Base-by-base conservation (phyloP, 1,140 invertebrate species). In the Diprion similis region DNA sequence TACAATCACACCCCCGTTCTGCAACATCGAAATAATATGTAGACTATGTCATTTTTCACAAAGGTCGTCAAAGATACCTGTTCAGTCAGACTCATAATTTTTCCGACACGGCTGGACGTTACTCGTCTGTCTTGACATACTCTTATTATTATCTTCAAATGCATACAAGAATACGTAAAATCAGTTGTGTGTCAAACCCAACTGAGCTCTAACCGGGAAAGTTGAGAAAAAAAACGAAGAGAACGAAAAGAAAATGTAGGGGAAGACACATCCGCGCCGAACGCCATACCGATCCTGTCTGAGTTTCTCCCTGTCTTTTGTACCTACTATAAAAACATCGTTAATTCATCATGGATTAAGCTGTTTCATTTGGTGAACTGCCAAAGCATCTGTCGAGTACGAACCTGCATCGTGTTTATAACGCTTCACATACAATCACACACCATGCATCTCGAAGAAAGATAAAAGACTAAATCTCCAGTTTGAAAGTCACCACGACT, bases 301-400 rank as follows among this genome's bases (percentile, higher is more conserved):
- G n/a, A 59, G 51, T 59, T 17, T 8, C 51, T 17, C 51, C n/a
- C 51, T 59, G 51, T 59, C n/a, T 17, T 59, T 59, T 59, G 11
- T 13, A 15, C 51, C 11, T 4, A 15, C n/a, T 59, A 59, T 59
- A 59, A 59, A 59, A 59, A 59, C 51, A 59, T 59, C 51, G 51
- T 59, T 59, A 59, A 59, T 59, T 59, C 51, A 59, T 59, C 51
- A 59, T 59, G 51, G 51, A 59, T 59, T 59, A 59, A 59, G 51
- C 51, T 59, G 51, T 59, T 59, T 59, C 51, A 17, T 59, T 59
- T 59, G 51, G 51, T 59, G 51, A 59, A 8, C 9, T 59, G 51
- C 51, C 51, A 59, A 59, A 59, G 51, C 51, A 59, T 15, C 51
- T 59, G 51, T 59, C 51, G 51, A 59, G 11, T 59, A 59, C 51